A percentile compares a stretch with the other conserved stretches of the same genome.
phyloP scores from a whole-genome alignment of 2,888 invertebrate genomes.

The Acholoe squamosa region DNA sequence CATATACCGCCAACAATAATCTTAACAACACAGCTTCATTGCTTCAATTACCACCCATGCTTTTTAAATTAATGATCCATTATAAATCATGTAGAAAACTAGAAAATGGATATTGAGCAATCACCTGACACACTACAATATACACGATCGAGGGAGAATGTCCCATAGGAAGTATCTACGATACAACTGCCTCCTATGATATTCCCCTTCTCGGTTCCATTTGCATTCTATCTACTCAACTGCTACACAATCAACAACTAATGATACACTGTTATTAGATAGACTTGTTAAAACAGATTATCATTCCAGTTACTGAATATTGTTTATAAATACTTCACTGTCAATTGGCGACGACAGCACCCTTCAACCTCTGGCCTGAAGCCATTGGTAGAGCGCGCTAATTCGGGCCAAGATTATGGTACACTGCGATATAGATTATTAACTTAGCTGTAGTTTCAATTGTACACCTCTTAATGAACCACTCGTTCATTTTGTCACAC shows the following conservation, averaged over 20 bases:
- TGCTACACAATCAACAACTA: conserved; percentile 59
- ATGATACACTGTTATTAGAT: conserved; percentile 42
- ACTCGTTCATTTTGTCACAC: conserved; percentile 58
- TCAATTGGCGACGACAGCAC: conserved; percentile 48
- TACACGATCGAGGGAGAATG: conserved; percentile 9
- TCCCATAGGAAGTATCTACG: too few species aligned
- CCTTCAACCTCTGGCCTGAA: neutral
- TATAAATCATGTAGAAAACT: conserved; percentile 58
- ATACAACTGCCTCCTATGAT: neutral
- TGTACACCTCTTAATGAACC: conserved; percentile 60
- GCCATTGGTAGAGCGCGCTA: neutral
- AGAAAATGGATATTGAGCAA: conserved; percentile 60
- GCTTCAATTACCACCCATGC: conserved; percentile 19
- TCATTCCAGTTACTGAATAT: conserved; percentile 33
- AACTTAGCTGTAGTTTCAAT: conserved; percentile 61
- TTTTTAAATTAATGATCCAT: conserved; percentile 19
- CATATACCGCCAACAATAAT: conserved; percentile 14
- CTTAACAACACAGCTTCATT: conserved; percentile 30
- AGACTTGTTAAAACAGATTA: conserved; percentile 44
- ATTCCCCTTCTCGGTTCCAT: neutral
- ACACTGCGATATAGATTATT: conserved; percentile 56
- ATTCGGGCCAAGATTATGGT: conserved; percentile 37
- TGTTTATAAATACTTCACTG: conserved; percentile 55
- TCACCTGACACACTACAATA: conserved; percentile 38
- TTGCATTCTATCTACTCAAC: conserved; percentile 55